A percentile compares a stretch with the other conserved stretches of the same genome.
Conservation (phyloP, 35 echinoderm and acorn worm species). For the Apostichopus californicus region DNA sequence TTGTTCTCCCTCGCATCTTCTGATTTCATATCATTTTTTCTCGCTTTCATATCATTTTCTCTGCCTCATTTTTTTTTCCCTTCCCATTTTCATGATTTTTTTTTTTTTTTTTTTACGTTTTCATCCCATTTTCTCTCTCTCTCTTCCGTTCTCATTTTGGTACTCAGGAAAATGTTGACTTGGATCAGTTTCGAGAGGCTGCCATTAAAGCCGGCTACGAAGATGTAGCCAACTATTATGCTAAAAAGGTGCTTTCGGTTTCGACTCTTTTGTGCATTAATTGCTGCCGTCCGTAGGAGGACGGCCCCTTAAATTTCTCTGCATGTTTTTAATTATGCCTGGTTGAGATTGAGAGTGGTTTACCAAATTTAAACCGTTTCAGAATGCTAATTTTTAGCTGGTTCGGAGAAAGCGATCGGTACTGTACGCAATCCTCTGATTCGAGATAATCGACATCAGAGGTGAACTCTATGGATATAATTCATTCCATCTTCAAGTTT, state of each 20-base stretch:
- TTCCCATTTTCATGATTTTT: background rate
- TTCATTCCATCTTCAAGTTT: too few relatives aligned
- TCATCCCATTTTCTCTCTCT: conserved; percentile 10
- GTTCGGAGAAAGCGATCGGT: background rate
- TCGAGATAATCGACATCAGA: too few relatives aligned
- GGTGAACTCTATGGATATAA: too few relatives aligned
- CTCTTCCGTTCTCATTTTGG: background rate
- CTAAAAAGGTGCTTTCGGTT: conserved; percentile 46
- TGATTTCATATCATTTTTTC: background rate
- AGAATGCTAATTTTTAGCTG: background rate
- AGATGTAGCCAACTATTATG: conserved; percentile 54
- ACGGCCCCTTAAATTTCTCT: background rate
- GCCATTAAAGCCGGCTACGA: conserved; percentile 51
- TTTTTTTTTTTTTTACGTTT: background rate
- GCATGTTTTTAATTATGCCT: background rate
- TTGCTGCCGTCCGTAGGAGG: background rate
- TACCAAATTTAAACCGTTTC: background rate
- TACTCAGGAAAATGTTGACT: conserved; percentile 39
- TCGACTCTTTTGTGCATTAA: background rate
- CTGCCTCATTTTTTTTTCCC: background rate
- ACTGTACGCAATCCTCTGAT: too few relatives aligned
- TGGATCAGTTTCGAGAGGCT: conserved; percentile 47
- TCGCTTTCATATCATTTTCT: background rate
- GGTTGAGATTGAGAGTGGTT: background rate
- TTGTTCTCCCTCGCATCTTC: background rate